Percentiles rank a stretch among this genome's conserved stretches.
Evolutionary conservation across 2,888 invertebrate genomes (phyloP).

Genomic region (Drosophila histrio): DNA sequence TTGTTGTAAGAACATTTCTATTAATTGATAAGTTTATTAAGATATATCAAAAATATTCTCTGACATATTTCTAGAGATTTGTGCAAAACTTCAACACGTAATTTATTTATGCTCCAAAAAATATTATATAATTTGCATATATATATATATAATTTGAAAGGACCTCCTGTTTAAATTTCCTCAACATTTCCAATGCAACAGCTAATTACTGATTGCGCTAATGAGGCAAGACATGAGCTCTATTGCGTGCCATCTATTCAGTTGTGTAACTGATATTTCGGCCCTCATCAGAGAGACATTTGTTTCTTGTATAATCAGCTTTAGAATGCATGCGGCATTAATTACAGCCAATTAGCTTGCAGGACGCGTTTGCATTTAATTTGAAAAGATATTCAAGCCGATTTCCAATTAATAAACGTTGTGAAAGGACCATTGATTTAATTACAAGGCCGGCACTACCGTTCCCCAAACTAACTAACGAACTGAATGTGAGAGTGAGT

Average conservation of each 20-base stretch:
- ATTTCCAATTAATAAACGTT: constrained; percentile 49
- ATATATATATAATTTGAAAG: background rate
- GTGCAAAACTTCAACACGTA: no score
- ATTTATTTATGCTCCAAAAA: no score
- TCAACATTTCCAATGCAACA: background rate
- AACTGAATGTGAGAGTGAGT: constrained; percentile 36
- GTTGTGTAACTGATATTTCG: constrained; percentile 23
- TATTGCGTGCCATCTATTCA: background rate
- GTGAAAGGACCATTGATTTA: constrained; percentile 51
- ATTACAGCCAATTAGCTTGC: constrained; percentile 54
- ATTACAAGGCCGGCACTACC: constrained; percentile 31
- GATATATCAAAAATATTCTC: no score
- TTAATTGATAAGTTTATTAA: no score
- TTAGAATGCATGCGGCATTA: constrained; percentile 47
- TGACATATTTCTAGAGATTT: no score
- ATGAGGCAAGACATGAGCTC: background rate
- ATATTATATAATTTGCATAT: no score
- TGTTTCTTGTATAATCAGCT: constrained; percentile 56
- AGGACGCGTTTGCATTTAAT: constrained; percentile 14
- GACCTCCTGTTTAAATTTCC: background rate
- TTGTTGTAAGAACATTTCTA: no score
- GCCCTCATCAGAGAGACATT: constrained; percentile 9
- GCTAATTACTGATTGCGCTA: background rate
- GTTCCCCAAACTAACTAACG: constrained; percentile 26
- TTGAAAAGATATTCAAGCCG: background rate